phyloP scores from a whole-genome alignment of 2,888 invertebrate genomes.

The Heteromyza rotundicornis region DNA sequence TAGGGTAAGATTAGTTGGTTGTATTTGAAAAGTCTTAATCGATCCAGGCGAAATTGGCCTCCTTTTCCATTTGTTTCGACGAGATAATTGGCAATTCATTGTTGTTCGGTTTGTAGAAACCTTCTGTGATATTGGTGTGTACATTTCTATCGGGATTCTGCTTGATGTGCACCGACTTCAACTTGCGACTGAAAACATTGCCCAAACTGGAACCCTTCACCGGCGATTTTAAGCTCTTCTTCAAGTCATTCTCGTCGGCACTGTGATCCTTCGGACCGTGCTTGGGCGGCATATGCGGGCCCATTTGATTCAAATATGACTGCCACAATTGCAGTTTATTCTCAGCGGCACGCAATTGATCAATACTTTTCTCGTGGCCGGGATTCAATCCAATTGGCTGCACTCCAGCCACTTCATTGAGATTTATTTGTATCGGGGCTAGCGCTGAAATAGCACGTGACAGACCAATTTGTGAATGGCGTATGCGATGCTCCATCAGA shows the following conservation, averaged over 20 bases:
- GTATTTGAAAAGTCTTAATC: no score
- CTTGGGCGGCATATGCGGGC: slow-evolving; percentile 33
- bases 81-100: slow-evolving; percentile 45
- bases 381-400: slow-evolving; percentile 71
- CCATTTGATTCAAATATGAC: slow-evolving; percentile 53
- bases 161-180: slow-evolving; percentile 41
- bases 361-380: slow-evolving; percentile 63
- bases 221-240: slow-evolving; percentile 34
- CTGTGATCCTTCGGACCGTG: slow-evolving; percentile 21
- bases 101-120: slow-evolving; percentile 47
- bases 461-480: slow-evolving; percentile 72
- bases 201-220: slow-evolving; percentile 27
- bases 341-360: slow-evolving; percentile 56
- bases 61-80: slow-evolving; percentile 43
- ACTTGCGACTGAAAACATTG: slow-evolving; percentile 43
- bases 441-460: slow-evolving; percentile 78
- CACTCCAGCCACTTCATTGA: slow-evolving; percentile 52
- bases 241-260: slow-evolving; percentile 32
- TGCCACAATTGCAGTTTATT: slow-evolving; percentile 60
- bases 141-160: slow-evolving; percentile 27
- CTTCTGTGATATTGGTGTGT: slow-evolving; percentile 31
- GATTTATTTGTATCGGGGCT: slow-evolving; percentile 68
- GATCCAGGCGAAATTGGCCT: slow-evolving; percentile 56
- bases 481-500: slow-evolving; percentile 83
- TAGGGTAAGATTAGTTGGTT: no score